Evolutionary conservation across 2,888 invertebrate genomes (phyloP).

Genomic region (Volucella bombylans): DNA sequence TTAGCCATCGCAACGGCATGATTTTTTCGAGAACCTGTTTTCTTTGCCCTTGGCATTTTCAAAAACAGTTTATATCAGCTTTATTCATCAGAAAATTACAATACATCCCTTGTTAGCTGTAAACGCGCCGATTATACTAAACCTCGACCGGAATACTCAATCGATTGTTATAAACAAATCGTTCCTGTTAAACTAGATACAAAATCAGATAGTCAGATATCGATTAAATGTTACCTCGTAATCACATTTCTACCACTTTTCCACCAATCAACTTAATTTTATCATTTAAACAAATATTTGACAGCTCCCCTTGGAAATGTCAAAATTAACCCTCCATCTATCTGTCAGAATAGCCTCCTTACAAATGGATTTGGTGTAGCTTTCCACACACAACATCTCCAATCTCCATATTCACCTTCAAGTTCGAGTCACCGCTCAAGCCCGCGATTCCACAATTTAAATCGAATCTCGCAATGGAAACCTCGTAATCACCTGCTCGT

Average conservation of each 20-base stretch:
- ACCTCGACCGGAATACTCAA: conserved; percentile 50
- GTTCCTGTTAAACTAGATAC: conserved; percentile 4
- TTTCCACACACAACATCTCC: conserved; percentile 6
- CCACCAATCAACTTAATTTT: not conserved
- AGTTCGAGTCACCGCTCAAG: conserved; percentile 40
- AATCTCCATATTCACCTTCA: conserved; percentile 55
- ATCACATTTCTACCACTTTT: conserved; percentile 24
- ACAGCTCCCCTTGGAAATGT: conserved; percentile 57
- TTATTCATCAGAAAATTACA: conserved; percentile 57
- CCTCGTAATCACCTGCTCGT: conserved; percentile 56
- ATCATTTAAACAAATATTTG: conserved; percentile 42
- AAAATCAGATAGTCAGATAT: not conserved
- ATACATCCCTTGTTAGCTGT: conserved; percentile 54
- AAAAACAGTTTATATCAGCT: conserved; percentile 20
- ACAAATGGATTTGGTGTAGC: conserved; percentile 29
- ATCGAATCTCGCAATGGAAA: conserved; percentile 61
- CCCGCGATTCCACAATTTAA: conserved; percentile 66
- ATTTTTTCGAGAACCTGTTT: conserved; percentile 35
- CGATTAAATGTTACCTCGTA: conserved; percentile 57
- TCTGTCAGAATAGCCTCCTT: conserved; percentile 39
- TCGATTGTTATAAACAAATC: conserved; percentile 36
- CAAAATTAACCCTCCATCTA: conserved; percentile 39
- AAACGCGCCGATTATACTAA: conserved; percentile 25
- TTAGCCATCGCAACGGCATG: not conserved
- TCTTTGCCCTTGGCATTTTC: conserved; percentile 24